These are phyloP conservation scores for Apteryx mantelli DNA, from an alignment of 2,113 vertebrate genomes.

Conservation along the genomic window DNA sequence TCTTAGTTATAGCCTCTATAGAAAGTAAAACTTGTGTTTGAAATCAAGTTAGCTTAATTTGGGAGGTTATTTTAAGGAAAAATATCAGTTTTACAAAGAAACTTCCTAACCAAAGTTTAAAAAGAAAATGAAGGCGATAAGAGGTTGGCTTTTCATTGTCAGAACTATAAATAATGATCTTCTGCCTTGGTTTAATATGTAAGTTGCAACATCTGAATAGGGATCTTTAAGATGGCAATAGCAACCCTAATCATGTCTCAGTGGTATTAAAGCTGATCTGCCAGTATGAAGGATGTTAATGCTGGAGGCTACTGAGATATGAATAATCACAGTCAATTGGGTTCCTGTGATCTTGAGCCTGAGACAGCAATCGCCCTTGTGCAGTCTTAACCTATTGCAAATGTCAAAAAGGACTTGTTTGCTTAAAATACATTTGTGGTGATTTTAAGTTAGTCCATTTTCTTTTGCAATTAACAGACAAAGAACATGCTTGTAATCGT, in stretches of 20 bases:
- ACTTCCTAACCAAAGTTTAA: neutral
- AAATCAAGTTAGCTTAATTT: neutral
- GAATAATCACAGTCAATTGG: neutral
- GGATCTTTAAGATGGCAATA: neutral
- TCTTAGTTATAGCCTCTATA: neutral
- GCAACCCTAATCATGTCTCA: neutral
- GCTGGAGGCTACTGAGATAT: neutral
- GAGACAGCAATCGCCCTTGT: neutral
- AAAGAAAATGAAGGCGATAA: neutral
- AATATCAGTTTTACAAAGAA: neutral
- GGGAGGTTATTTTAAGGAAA: neutral
- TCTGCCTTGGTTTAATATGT: neutral
- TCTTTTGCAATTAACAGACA: neutral
- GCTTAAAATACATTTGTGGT: rapidly evolving
- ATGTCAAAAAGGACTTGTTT: neutral
- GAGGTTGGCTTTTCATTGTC: neutral
- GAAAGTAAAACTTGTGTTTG: neutral
- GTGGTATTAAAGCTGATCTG: neutral
- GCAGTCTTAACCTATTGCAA: neutral
- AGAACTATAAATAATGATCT: neutral
- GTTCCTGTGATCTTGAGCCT: neutral
- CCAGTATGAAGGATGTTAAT: neutral
- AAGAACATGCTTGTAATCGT: rapidly evolving
- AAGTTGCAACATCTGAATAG: neutral
- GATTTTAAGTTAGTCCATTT: neutral